phyloP scores from a whole-genome alignment of 2,888 invertebrate species.

The Nyleta sp. region DNA sequence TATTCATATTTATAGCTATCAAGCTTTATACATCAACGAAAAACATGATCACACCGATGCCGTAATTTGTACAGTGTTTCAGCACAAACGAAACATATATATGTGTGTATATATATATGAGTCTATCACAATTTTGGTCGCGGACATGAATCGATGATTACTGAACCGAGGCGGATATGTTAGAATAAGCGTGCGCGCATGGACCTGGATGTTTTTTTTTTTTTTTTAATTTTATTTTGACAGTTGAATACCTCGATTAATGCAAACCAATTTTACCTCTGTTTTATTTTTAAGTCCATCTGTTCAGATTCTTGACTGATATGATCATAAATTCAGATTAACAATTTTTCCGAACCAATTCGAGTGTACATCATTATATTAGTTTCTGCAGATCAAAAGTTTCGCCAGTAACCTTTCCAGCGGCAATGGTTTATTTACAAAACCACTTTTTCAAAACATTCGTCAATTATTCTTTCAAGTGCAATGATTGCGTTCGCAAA shows the following conservation, averaged over 20 bases:
- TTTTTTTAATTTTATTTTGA: not conserved
- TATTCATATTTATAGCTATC: slow-evolving; percentile 11
- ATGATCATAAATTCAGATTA: slow-evolving; percentile 36
- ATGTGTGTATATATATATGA: slow-evolving; percentile 23
- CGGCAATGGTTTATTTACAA: too few species aligned
- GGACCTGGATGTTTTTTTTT: not conserved
- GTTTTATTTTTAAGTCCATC: slow-evolving; percentile 21
- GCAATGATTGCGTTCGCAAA: too few species aligned
- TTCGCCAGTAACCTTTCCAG: not conserved
- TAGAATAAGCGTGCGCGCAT: slow-evolving; percentile 50
- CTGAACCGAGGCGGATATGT: slow-evolving; percentile 52
- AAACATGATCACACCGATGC: slow-evolving; percentile 42
- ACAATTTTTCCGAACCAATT: slow-evolving; percentile 14
- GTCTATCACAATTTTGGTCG: slow-evolving; percentile 49
- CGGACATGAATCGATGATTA: slow-evolving; percentile 44
- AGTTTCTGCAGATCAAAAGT: slow-evolving; percentile 23
- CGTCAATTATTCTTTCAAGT: too few species aligned
- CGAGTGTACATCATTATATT: slow-evolving; percentile 8
- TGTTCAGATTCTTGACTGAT: slow-evolving; percentile 29
- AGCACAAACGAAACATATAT: slow-evolving; percentile 18
- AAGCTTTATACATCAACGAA: slow-evolving; percentile 3
- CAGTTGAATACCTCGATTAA: slow-evolving; percentile 46
- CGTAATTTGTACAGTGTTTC: slow-evolving; percentile 35
- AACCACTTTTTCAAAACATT: too few species aligned
- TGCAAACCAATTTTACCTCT: slow-evolving; percentile 15